Evolutionary conservation across 2,113 vertebrate genomes (phyloP).

Genomic region (Psittacula cyanocephala): DNA sequence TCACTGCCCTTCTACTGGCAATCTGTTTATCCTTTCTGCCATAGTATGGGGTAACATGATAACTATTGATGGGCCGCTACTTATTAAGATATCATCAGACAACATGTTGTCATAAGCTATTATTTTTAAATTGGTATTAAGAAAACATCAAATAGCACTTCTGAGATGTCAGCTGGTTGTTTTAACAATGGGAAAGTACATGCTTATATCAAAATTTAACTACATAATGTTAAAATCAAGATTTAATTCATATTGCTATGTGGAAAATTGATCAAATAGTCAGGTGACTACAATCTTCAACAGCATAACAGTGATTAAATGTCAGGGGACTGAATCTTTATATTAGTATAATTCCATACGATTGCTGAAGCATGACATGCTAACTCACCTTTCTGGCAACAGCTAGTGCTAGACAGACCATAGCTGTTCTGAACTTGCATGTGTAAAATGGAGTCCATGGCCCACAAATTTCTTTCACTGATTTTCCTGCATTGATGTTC

Average conservation of each 20-base stretch:
- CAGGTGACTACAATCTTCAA: not conserved
- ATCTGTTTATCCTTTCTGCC: conserved; percentile 37
- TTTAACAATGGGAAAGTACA: not conserved
- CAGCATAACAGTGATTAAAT: not conserved
- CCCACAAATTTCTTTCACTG: not conserved
- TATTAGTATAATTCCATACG: not conserved
- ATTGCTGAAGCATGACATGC: not conserved
- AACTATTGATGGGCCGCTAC: conserved; percentile 27
- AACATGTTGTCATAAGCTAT: conserved; percentile 44
- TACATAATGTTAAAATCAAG: not conserved
- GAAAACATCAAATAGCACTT: not conserved
- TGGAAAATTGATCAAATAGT: not conserved
- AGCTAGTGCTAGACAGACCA: not conserved
- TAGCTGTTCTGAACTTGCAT: not conserved
- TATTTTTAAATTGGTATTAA: not conserved
- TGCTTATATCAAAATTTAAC: not conserved
- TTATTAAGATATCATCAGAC: conserved; percentile 33
- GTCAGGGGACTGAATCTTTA: not conserved
- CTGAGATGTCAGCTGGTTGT: not conserved
- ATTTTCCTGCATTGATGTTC: not conserved
- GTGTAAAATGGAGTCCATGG: not conserved
- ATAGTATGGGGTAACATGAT: conserved; percentile 5
- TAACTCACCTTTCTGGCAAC: not conserved
- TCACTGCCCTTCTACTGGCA: not conserved
- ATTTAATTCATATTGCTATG: not conserved